Percentiles rank a stretch among this genome's conserved stretches.
Evolutionary conservation across 2,797 vertebrate species (phyloP).

Genomic region (Paedocypris micromegethes): DNA sequence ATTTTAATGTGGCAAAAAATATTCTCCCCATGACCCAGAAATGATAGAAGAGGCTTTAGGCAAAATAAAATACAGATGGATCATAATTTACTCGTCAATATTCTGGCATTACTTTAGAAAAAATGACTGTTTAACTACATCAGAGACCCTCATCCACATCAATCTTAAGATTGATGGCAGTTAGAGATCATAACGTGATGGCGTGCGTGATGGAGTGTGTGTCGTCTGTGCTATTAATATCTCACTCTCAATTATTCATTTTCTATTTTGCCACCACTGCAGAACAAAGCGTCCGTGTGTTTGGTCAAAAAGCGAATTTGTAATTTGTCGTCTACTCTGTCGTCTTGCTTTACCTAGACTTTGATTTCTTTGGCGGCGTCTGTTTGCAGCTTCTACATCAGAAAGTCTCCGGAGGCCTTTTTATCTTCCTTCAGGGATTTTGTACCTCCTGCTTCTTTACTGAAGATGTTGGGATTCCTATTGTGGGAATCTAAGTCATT

Average conservation of each 20-base stretch:
- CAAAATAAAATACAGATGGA: background rate
- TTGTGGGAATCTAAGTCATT: slow-evolving; percentile 12
- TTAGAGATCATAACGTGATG: slow-evolving; percentile 1
- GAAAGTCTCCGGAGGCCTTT: background rate
- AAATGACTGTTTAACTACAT: background rate
- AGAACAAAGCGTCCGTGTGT: slow-evolving; percentile 13
- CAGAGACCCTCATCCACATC: slow-evolving; percentile 4
- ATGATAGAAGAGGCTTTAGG: no score
- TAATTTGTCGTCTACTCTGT: slow-evolving; percentile 6
- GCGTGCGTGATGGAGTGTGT: background rate
- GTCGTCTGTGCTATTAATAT: slow-evolving; percentile 32
- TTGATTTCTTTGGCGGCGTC: slow-evolving; percentile 1
- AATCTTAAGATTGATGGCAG: slow-evolving; percentile 12
- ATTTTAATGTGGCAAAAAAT: no score
- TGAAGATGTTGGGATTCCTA: background rate
- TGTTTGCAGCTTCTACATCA: background rate
- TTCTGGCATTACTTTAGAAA: background rate
- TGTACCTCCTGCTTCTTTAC: background rate
- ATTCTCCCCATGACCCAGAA: no score
- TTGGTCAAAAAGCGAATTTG: slow-evolving; percentile 4
- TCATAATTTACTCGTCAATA: background rate
- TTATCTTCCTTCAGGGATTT: slow-evolving; percentile 12
- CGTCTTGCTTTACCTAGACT: background rate
- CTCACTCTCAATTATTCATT: slow-evolving; percentile 38
- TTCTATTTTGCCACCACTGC: slow-evolving; percentile 28